Evolutionary conservation across 2,888 invertebrate genomes (phyloP), one percentile per base, ranked within the genome.

Genomic region (Apamea monoglypha): DNA sequence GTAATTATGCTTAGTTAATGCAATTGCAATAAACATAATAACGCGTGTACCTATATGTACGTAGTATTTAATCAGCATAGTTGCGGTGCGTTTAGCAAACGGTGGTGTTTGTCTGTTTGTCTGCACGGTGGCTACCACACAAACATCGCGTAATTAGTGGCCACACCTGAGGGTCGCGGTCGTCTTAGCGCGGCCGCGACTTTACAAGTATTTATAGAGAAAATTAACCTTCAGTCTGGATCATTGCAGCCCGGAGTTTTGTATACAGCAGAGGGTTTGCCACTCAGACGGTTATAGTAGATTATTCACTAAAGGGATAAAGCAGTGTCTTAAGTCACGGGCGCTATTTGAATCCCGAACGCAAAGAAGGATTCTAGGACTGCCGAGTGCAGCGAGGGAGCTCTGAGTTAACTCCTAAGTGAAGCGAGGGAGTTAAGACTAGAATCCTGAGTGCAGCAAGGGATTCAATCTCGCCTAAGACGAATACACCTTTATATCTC

Each of bases 141-240:
- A 85, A 83, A 84, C 64, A 86, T 56, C 73, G 64, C 69, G 83
- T 89, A 89, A 89, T 89, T 87, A 79, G 83, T 83, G 80, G 85
- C 63, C 70, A 76, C 89, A 89, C 89, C 88, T 89, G 87, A 76
- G 74, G 32, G 40, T 36, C 71, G 79, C 78, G 74, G 77, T 69
- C 67, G 68, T 59, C 47, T 61, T 61, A 77, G 29, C 61, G 36
- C 12, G 32, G 47, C 77, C 81, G 32, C 72, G 53, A 68, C 32
- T 59, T 53, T 44, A 59, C 2, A 18, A 72, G 0, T 50, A 32
- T 74, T 78, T 64, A n/a, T 29, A 44, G 44, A 61, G 2, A 29
- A 47, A 47, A 47, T 32, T n/a, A n/a, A 56, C 32, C 21, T 44
- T 32, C 18, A 32, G 8, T 69, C 16, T 68, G 10, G 3, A 47